phyloP scores from a whole-genome alignment of 2,113 vertebrate genomes.

The Picathartes gymnocephalus region DNA sequence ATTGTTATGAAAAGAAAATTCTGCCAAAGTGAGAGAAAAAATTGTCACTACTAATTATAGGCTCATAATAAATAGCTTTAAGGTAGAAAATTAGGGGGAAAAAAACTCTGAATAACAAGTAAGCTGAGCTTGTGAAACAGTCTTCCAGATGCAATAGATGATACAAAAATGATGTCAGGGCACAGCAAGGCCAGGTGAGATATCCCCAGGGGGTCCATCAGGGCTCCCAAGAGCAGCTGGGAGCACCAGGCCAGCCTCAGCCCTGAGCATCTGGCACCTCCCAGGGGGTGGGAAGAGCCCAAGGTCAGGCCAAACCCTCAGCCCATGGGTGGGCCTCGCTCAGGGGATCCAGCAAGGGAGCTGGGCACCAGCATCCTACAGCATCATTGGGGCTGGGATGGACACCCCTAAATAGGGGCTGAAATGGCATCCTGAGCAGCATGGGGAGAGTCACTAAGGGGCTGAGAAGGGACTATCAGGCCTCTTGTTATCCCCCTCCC shows the following conservation, averaged over 20 bases:
- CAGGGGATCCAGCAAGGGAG: neutral
- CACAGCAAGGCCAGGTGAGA: accelerated
- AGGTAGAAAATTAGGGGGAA: neutral
- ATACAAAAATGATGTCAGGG: neutral
- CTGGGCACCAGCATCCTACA: neutral
- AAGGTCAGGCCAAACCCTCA: neutral
- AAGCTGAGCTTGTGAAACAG: neutral
- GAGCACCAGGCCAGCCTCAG: neutral
- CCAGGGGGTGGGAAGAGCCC: neutral
- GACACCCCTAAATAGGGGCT: neutral
- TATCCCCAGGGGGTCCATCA: neutral
- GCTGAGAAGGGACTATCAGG: neutral
- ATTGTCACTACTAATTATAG: neutral
- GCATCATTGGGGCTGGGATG: neutral
- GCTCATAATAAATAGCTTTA: neutral
- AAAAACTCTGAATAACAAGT: neutral
- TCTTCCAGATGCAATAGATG: neutral
- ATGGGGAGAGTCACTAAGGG: accelerated
- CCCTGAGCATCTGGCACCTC: neutral
- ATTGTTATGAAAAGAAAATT: neutral
- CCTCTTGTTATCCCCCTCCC: neutral
- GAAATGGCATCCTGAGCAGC: neutral
- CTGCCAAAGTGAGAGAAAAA: neutral
- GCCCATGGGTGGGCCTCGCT: neutral
- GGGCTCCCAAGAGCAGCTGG: neutral